A percentile compares a stretch with the other conserved stretches of the same genome.
Conservation (phyloP, 2,113 vertebrate species). For the Toxostoma redivivum region DNA sequence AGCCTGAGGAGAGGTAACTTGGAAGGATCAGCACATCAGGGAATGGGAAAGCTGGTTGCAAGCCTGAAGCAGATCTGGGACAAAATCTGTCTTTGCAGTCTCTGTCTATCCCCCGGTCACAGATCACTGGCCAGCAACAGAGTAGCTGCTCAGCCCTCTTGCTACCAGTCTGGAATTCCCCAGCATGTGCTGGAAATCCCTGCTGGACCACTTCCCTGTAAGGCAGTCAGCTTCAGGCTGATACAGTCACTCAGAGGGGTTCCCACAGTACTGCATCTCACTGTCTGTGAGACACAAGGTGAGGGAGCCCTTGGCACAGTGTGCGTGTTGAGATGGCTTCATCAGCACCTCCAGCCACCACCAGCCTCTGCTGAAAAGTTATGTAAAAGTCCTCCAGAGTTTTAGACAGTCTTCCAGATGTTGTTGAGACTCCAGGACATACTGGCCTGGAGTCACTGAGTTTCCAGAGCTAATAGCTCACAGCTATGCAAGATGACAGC, state of each 20-base stretch:
- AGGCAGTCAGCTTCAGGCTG: neutral
- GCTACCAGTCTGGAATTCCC: neutral
- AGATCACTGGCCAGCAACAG: neutral
- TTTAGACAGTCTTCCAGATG: neutral
- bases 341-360: neutral
- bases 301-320: neutral
- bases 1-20: neutral
- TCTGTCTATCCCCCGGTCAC: accelerated
- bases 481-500: neutral
- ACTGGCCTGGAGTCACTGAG: accelerated
- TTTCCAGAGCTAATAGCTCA: neutral
- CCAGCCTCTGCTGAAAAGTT: neutral
- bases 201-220: neutral
- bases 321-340: neutral
- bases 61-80: neutral
- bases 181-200: neutral
- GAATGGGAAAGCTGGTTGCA: neutral
- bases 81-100: neutral
- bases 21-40: neutral
- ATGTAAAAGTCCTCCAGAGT: neutral
- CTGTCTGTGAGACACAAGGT: neutral
- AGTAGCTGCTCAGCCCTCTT: neutral
- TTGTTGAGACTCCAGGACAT: accelerated
- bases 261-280: accelerated
- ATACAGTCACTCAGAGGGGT: accelerated